These are phyloP conservation scores for Sminthurinus aureus DNA, from an alignment of 2,888 invertebrate genomes.

Conservation along the genomic window DNA sequence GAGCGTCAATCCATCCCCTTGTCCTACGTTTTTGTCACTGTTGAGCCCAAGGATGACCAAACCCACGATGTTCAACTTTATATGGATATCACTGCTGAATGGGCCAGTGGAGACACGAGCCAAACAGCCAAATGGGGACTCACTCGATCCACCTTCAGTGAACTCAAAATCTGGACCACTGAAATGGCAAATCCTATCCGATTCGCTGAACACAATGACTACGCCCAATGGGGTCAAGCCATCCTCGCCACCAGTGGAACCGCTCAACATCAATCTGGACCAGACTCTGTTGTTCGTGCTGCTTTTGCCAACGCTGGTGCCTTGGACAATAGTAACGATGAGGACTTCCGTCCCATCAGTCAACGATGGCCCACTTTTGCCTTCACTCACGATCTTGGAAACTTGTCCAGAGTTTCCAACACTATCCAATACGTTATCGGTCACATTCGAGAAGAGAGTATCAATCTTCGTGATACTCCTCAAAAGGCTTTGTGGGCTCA, in stretches of 20 bases:
- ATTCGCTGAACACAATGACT: constrained; percentile 46
- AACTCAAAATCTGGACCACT: constrained; percentile 47
- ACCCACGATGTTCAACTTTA: constrained; percentile 53
- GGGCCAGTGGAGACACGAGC: constrained; percentile 36
- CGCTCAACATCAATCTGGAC: constrained; percentile 44
- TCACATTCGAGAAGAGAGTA: constrained; percentile 49
- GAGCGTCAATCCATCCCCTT: constrained; percentile 52
- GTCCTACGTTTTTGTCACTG: constrained; percentile 48
- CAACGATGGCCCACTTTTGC: constrained; percentile 52
- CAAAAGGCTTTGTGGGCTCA: constrained; percentile 52
- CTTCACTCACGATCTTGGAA: constrained; percentile 50
- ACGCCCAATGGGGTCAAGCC: constrained; percentile 53
- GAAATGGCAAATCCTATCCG: constrained; percentile 32
- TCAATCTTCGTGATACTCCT: constrained; percentile 41
- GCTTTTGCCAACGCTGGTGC: constrained; percentile 43
- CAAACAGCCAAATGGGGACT: constrained; percentile 44
- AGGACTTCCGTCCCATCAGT: constrained; percentile 47
- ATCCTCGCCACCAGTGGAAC: constrained; percentile 40
- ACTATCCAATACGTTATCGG: constrained; percentile 47
- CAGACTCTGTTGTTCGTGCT: constrained; percentile 33
- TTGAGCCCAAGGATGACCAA: constrained; percentile 42
- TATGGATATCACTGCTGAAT: constrained; percentile 53
- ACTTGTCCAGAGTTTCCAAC: constrained; percentile 15
- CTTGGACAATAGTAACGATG: constrained; percentile 47
- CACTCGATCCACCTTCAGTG: neutral